Base-by-base conservation (phyloP, 2,888 invertebrate genomes). In the Sphecodes monilicornis region DNA sequence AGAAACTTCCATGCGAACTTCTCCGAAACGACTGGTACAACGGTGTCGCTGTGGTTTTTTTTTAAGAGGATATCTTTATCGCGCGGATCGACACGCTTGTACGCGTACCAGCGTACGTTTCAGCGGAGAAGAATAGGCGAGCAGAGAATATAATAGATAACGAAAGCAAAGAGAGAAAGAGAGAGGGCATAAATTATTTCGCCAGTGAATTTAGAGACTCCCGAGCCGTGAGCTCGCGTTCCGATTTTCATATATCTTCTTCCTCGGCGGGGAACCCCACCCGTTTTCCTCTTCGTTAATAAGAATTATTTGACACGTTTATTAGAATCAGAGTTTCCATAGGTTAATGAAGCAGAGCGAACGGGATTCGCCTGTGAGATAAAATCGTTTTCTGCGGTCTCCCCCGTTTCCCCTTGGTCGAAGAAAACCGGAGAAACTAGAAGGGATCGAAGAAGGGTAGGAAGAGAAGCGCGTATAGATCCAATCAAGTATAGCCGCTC, bases 401-500 rank as follows among this genome's bases (percentile, higher is more conserved):
- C 22, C 3, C 50, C 22, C 11, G 1, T 41, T 41, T 50, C 29
- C n/a, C 43, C 72, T 73, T 64, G 78, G 74, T 41, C 26, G 78
- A 69, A 78, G 80, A 71, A 77, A 66, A 78, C 69, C 41, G 16
- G 43, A 71, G 69, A 73, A 69, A 60, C 66, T 76, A 75, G 78
- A 69, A 71, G 46, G 57, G 46, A 60, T 18, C 41, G 41, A 81
- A 75, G 74, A 16, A 39, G 78, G 46, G 78, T 70, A 84, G 70
- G 82, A 80, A 78, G 76, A 75, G 90, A 88, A 86, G 86, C 88
- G 90, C 89, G 91, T 93, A 92, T 92, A 94, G 94, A 94, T 94
- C 94, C 93, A 94, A 94, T 94, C 93, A 93, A 92, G 91, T 90
- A 93, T 90, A 91, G 92, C 91, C 92, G 90, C 91, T 94, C 93